Evolutionary conservation across 2,113 vertebrate genomes (phyloP).

Genomic region (Microcebus lehilahytsara): DNA sequence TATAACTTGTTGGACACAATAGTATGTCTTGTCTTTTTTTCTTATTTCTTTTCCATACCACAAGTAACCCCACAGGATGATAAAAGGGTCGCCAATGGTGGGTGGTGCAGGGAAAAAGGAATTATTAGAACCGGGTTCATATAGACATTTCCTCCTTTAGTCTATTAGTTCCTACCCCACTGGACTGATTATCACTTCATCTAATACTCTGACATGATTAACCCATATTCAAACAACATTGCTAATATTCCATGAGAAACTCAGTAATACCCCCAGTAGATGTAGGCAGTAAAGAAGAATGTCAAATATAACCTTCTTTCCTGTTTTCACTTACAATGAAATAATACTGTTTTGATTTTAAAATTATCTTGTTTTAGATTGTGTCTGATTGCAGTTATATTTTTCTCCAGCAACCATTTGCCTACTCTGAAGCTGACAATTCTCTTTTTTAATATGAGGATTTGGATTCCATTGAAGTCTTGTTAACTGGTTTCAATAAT

Average conservation of each 20-base stretch:
- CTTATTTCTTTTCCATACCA: not conserved
- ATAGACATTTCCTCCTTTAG: not conserved
- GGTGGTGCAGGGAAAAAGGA: not conserved
- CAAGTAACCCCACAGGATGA: not conserved
- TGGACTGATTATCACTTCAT: not conserved
- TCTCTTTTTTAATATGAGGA: not conserved
- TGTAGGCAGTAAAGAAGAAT: not conserved
- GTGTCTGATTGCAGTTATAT: not conserved
- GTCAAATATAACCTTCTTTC: not conserved
- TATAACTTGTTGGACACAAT: not conserved
- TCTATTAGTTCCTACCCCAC: not conserved
- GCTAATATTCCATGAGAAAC: not conserved
- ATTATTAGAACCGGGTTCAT: not conserved
- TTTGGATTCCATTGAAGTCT: not conserved
- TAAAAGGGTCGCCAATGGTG: not conserved
- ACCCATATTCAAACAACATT: not conserved
- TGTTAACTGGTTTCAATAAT: not conserved
- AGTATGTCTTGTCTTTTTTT: not conserved
- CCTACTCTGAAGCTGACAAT: conserved; percentile 1
- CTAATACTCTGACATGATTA: not conserved
- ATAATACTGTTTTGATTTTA: not conserved
- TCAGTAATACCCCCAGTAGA: not conserved
- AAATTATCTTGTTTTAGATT: conserved; percentile 24
- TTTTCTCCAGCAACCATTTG: not conserved
- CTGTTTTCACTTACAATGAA: not conserved